Evolutionary conservation across 2,888 invertebrate genomes (phyloP), one percentile per base, ranked within the genome.

Genomic region (Stenodema calcarata): DNA sequence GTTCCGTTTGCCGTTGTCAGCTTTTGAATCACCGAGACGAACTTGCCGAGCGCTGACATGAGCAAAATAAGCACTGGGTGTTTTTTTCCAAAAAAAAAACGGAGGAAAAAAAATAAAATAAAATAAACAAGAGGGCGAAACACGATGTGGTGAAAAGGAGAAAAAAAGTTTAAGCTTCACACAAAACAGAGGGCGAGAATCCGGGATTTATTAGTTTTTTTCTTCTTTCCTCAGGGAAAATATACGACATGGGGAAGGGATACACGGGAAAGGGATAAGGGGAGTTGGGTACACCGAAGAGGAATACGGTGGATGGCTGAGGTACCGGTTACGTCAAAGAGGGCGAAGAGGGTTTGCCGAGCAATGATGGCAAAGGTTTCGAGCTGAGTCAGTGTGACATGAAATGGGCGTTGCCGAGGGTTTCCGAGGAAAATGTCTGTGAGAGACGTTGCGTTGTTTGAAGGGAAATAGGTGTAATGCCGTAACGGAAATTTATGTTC

Each of bases 361-460:
- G 4, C n/a, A 54, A 54, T 18, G 4, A 54, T 54, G 54, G 3
- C 16, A 18, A 18, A 16, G 54, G 54, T 54, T 54, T 16, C n/a
- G 11, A 11, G 76, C 76, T 80, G 80, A 80, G 50, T 80, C 80
- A 80, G 80, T 80, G 50, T 54, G 80, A 80, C 80, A 80, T 28
- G 80, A 54, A 80, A 80, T 50, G 80, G 80, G 80, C 80, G 80
- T 30, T 73, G 73, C 73, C 18, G 54, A 6, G 23, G 18, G 30
- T 73, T 73, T 35, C 30, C 73, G 3, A 28, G 18, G 47, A 62
- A 11, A n/a, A 9, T 18, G 54, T 6, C n/a, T 0, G 50, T 4
- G 50, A n/a, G 50, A 50, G 0, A n/a, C 16, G 50, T n/a, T n/a
- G 50, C n/a, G n/a, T n/a, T n/a, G n/a, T n/a, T n/a, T n/a, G n/a